Base-by-base conservation (phyloP, 2,797 vertebrate genomes). In the Furcifer pardalis region DNA sequence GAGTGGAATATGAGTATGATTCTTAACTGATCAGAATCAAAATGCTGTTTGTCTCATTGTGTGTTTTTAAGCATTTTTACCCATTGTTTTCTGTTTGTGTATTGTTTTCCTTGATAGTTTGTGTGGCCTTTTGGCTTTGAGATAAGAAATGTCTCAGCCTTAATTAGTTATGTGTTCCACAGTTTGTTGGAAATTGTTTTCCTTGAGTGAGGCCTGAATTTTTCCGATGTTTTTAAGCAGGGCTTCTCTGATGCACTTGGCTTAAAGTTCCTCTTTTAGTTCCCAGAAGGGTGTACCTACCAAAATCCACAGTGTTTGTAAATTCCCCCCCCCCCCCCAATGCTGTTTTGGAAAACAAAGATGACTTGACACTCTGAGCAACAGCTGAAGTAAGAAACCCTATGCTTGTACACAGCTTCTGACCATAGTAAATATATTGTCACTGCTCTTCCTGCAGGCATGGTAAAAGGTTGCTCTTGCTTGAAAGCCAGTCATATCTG, bases 131-230 rank as follows among this genome's bases (percentile, higher is more conserved):
- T 90, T 94, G 92, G 86, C 83, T 66, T 89, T 7, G 2, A 92
- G 93, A 92, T 93, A 94, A 94, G 93, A 93, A 89, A 78, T 72
- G 7, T 88, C 86, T 68, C 40, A 37, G 85, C 85, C 79, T 89
- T 84, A 89, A 85, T 76, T 80, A 49, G 46, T 1, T 23, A 52
- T 84, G 72, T 81, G 89, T 90, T 94, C 86, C 89, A 49, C 86
- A 89, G 89, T 91, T 92, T 89, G 75, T 91, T 90, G 90, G 90
- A 92, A 92, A 85, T 77, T 68, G 80, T 65, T 80, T 91, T 52
- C 63, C 52, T 0, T 0, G 90, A 87, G 88, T 88, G 91, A 92
- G 75, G 85, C 89, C 82, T 69, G 83, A 82, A 65, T 83, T 85
- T 89, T 91, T 92, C 0, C 0, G 84, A 25, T 10, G 19, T 91